Conservation (phyloP, 1,140 invertebrate genomes). For the Drosophila suzukii region DNA sequence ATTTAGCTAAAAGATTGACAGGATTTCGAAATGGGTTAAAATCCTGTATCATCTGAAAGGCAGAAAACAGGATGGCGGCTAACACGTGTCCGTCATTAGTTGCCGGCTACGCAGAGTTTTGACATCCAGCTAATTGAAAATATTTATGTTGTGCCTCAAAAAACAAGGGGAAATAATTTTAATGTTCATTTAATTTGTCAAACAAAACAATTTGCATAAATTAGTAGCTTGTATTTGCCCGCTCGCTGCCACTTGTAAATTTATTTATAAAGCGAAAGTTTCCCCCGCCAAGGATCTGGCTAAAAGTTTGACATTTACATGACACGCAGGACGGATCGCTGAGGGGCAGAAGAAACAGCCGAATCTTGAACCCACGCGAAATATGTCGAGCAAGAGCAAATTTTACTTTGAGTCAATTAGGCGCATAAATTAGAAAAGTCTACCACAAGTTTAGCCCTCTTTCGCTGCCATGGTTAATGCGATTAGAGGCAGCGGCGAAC, state of each 20-base stretch:
- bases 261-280: conserved; percentile 57
- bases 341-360: conserved; percentile 25
- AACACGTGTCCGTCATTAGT: conserved; percentile 24
- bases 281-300: conserved; percentile 15
- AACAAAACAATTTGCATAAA: conserved; percentile 60
- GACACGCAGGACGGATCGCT: conserved; percentile 31
- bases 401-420: conserved; percentile 61
- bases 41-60: background rate
- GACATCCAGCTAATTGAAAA: conserved; percentile 37
- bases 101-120: background rate
- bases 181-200: conserved; percentile 64
- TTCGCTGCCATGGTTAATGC: conserved; percentile 42
- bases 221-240: conserved; percentile 35
- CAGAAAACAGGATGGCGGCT: background rate
- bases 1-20: background rate
- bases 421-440: conserved; percentile 69
- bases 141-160: conserved; percentile 19
- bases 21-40: background rate
- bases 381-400: conserved; percentile 41
- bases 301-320: conserved; percentile 52
- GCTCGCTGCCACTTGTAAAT: conserved; percentile 35
- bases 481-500: conserved; percentile 47
- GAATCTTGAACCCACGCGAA: conserved; percentile 11
- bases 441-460: conserved; percentile 39
- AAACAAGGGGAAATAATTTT: conserved; percentile 38